These are phyloP conservation scores for Cryptomyrus ogoouensis DNA, from an alignment of 2,113 vertebrate species.

Conservation along the genomic window DNA sequence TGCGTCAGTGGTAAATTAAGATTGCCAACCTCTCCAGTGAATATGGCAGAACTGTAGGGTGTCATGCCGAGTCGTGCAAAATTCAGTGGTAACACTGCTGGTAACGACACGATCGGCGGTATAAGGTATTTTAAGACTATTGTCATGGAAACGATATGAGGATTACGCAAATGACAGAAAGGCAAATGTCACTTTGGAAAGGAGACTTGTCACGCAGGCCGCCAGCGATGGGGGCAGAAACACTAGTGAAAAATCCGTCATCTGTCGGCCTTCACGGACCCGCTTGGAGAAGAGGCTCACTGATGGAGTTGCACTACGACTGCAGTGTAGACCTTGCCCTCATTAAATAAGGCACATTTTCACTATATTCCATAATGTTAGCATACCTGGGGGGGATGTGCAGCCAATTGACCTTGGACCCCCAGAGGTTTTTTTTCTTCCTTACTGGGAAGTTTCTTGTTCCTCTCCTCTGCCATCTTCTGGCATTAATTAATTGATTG, in stretches of 20 bases:
- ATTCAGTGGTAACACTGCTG: slow-evolving; percentile 34
- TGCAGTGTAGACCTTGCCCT: neutral
- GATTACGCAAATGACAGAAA: neutral
- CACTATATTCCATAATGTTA: neutral
- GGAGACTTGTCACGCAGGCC: neutral
- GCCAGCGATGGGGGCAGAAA: neutral
- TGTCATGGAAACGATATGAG: slow-evolving; percentile 49
- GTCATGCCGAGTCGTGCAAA: neutral
- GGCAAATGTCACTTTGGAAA: neutral
- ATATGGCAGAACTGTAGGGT: neutral
- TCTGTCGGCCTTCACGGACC: neutral
- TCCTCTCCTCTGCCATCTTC: neutral
- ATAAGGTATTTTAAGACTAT: slow-evolving; percentile 44
- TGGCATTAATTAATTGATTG: neutral
- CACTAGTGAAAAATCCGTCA: neutral
- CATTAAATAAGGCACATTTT: neutral
- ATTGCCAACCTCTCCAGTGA: neutral
- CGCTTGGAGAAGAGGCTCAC: neutral
- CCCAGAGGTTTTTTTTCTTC: neutral
- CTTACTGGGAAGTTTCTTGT: neutral
- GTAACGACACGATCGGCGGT: slow-evolving; percentile 20
- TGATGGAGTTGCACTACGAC: neutral
- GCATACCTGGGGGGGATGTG: neutral
- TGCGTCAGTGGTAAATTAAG: neutral
- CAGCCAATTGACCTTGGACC: neutral